Evolutionary conservation across 2,113 vertebrate genomes (phyloP).

Genomic region (Odocoileus virginianus): DNA sequence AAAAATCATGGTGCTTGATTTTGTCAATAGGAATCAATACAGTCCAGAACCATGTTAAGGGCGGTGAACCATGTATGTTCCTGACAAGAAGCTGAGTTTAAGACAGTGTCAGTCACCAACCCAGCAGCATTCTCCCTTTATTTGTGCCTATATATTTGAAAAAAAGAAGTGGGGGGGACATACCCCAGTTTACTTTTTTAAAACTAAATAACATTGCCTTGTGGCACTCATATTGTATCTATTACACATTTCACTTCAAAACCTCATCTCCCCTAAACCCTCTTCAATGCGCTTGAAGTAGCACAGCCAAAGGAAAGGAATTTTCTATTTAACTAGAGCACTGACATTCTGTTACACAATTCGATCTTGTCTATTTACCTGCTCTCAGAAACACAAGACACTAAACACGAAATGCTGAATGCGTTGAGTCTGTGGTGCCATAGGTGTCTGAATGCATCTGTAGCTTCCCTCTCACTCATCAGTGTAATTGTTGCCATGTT

Average conservation of each 20-base stretch:
- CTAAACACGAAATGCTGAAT: slow-evolving; percentile 81
- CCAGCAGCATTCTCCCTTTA: slow-evolving; percentile 52
- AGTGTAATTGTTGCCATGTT: slow-evolving; percentile 88
- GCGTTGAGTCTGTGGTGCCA: slow-evolving; percentile 77
- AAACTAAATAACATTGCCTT: slow-evolving; percentile 84
- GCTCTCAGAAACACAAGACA: slow-evolving; percentile 85
- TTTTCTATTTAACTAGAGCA: slow-evolving; percentile 88
- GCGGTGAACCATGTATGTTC: not conserved
- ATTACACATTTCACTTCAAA: slow-evolving; percentile 90
- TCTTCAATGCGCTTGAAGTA: slow-evolving; percentile 86
- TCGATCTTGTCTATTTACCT: slow-evolving; percentile 86
- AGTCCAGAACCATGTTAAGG: not conserved
- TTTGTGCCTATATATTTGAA: slow-evolving; percentile 72
- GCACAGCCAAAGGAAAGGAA: slow-evolving; percentile 86
- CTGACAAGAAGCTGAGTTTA: not conserved
- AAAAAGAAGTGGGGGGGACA: slow-evolving; percentile 14
- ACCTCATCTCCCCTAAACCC: slow-evolving; percentile 86
- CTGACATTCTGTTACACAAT: slow-evolving; percentile 88
- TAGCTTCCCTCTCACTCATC: slow-evolving; percentile 84
- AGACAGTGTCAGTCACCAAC: not conserved
- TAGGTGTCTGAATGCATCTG: slow-evolving; percentile 85
- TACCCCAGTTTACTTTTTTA: slow-evolving; percentile 80
- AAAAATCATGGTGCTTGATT: not conserved
- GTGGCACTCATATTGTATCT: slow-evolving; percentile 85
- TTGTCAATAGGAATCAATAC: slow-evolving; percentile 9